Evolutionary conservation across 2,113 vertebrate genomes (phyloP), one percentile per base, ranked within the genome.

Genomic region (Coptodon rendalli): DNA sequence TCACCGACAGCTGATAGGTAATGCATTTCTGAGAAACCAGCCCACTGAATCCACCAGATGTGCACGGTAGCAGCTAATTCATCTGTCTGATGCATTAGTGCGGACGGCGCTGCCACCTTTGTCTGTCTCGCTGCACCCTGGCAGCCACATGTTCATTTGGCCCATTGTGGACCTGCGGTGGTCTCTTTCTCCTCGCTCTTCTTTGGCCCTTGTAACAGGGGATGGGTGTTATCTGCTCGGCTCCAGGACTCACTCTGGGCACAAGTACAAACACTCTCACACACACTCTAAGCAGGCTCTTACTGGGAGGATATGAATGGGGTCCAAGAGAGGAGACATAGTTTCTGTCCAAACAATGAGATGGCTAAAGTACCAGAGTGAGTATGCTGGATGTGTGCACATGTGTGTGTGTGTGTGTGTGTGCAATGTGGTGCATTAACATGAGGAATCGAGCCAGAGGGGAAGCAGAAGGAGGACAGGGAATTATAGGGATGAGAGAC

Each of bases 141-240:
- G 93, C 91, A 93, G 34, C 82, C 66, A 84, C 85, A 80, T 85
- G 84, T 84, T 86, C 87, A 89, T 93, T 90, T 91, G 90, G 88
- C 82, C 89, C 89, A 87, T 81, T 92, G 88, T 90, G 90, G 59
- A 48, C 88, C 87, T 52, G 16, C 9, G 10, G 87, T 81, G 80
- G 89, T 45, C 86, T 63, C 53, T 63, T 81, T 83, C 80, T 86
- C 61, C 87, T 68, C 5, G 8, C 80, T 89, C 86, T 87, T 84
- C 84, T 88, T 73, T 92, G 93, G 92, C 92, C 89, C 89, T 86
- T 87, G 81, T 84, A 85, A 73, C 71, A 87, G 73, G 82, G 90
- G 57, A 82, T 86, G 88, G 92, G 91, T 90, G 90, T 94, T 95
- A 95, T 96, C 95, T 94, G 81, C 90, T 86, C 61, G 1, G 86